Percentiles rank a stretch among this genome's conserved stretches.
Conservation (phyloP, 2,113 vertebrate species). For the Megaleporinus macrocephalus region DNA sequence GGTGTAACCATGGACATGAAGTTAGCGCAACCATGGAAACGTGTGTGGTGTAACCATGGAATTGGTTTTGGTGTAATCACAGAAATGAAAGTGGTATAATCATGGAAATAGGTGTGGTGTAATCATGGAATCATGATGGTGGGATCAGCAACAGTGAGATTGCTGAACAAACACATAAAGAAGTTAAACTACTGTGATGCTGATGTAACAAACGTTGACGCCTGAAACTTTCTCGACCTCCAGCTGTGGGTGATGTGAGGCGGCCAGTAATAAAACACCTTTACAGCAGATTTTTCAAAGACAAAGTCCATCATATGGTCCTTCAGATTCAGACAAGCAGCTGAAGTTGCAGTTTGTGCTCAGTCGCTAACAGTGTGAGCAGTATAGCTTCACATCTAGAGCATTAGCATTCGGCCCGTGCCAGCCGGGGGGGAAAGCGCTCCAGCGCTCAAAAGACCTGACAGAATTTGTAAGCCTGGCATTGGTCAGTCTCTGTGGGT, state of each 20-base stretch:
- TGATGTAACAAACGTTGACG: conserved; percentile 2
- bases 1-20: not conserved
- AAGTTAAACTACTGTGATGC: too few species aligned
- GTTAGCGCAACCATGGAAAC: not conserved
- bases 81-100: not conserved
- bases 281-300: conserved; percentile 7
- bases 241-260: conserved; percentile 9
- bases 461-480: conserved; percentile 9
- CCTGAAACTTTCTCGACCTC: not conserved
- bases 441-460: not conserved
- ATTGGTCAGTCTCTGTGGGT: not conserved
- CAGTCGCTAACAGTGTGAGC: not conserved
- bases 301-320: not conserved
- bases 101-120: too few species aligned
- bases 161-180: too few species aligned
- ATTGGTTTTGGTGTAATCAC: not conserved
- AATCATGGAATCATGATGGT: too few species aligned
- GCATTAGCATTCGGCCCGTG: conserved; percentile 31
- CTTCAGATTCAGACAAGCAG: conserved; percentile 31
- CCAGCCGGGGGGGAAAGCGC: not conserved
- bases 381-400: not conserved
- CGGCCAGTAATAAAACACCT: conserved; percentile 10
- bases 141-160: too few species aligned
- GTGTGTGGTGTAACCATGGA: not conserved
- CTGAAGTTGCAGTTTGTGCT: conserved; percentile 28